phyloP scores from a whole-genome alignment of 2,797 vertebrate genomes.

The Acanthiza pusilla region DNA sequence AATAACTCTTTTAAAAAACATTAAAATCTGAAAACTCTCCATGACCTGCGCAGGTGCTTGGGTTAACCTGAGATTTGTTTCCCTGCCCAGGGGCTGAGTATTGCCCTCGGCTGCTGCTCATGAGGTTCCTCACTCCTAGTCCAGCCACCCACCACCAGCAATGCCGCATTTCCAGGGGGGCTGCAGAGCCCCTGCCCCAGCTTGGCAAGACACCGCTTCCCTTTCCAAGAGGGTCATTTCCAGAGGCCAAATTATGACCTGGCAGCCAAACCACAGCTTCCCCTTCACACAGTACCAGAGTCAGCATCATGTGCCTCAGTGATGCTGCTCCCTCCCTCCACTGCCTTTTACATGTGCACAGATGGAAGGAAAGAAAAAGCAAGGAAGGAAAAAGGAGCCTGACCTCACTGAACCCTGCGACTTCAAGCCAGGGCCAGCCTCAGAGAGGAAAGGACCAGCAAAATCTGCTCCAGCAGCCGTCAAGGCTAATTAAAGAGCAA shows the following conservation, averaged over 20 bases:
- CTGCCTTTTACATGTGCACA: not conserved
- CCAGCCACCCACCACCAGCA: fast-evolving
- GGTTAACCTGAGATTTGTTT: not conserved
- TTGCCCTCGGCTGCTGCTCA: fast-evolving
- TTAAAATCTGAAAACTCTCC: not conserved
- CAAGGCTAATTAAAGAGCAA: not conserved
- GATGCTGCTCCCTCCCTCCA: not conserved
- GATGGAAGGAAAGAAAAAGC: not conserved
- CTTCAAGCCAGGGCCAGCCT: not conserved
- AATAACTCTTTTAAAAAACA: fast-evolving
- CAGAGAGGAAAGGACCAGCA: not conserved
- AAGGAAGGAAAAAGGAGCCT: not conserved
- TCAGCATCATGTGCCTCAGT: constrained; percentile 6
- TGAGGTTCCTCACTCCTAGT: not conserved
- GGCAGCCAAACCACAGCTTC: constrained; percentile 17
- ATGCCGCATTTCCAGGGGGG: not conserved
- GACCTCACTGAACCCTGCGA: not conserved
- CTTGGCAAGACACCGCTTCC: not conserved
- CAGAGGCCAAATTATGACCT: not conserved
- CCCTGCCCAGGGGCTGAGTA: not conserved
- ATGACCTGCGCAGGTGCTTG: not conserved
- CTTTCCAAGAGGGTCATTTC: not conserved
- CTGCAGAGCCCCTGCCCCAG: fast-evolving
- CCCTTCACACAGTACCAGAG: not conserved
- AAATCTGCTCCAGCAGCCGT: not conserved